Evolutionary conservation across 2,797 vertebrate genomes (phyloP), one percentile per base, ranked within the genome.

Genomic region (Halcyon smyrnensis): DNA sequence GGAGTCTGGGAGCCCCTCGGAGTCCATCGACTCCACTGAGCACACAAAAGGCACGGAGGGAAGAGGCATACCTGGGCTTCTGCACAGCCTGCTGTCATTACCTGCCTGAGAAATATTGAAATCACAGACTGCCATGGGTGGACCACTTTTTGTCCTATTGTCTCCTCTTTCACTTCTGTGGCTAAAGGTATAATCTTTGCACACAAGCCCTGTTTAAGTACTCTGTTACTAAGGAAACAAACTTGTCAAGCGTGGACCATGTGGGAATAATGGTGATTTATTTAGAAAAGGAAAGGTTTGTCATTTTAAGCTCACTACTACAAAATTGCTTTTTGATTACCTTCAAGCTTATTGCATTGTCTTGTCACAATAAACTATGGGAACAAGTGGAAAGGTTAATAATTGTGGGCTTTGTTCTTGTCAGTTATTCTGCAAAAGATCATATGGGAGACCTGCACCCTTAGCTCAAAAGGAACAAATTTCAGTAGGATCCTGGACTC

Each of bases 241-340:
- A 97, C 97, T 97, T 98, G 98, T 98, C 98, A 98, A 97, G 97
- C 92, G 64, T 46, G 95, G 98, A 97, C 97, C 97, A 70, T 97
- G 94, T 96, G 98, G 97, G 97, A 98, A 98, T 98, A 97, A 98
- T 98, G 96, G 97, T 98, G 98, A 98, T 98, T 98, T 98, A 98
- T 98, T 98, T 98, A 98, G 97, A 97, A 98, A 98, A 98, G 97
- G 96, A 95, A 97, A 97, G 98, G 97, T 98, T 98, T 98, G 98
- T 98, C 98, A 98, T 98, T 98, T 98, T 98, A 98, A 97, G 98
- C 97, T 98, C 96, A 95, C 98, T 97, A 95, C 96, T 97, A 98
- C 97, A 97, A 97, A 98, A 98, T 98, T 98, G 98, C 97, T 98
- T 98, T 98, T 98, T 98, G 97, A 98, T 98, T 98, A 98, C 97